Percentiles rank a stretch among this genome's conserved stretches.
Conservation (phyloP, 2,797 vertebrate genomes). For the Streptopelia turtur region DNA sequence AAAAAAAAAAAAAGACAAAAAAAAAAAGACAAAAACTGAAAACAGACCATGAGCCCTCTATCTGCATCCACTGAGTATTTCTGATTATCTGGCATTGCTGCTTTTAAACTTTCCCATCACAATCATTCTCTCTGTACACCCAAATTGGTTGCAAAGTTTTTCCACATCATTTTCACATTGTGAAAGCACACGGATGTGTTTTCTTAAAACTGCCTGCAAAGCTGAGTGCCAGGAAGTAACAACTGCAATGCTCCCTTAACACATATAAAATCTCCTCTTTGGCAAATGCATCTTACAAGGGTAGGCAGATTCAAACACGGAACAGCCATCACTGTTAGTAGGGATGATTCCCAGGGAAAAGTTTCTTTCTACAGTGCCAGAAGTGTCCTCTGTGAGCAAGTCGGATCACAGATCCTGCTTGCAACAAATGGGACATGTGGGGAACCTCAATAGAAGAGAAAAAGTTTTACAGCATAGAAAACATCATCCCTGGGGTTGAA, state of each 20-base stretch:
- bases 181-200: not conserved
- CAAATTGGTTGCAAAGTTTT: conserved; percentile 27
- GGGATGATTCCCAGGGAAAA: conserved; percentile 26
- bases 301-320: not conserved
- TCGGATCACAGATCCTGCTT: not conserved
- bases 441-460: not conserved
- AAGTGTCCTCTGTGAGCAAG: not conserved
- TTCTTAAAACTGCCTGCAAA: conserved; percentile 37
- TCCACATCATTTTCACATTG: not conserved
- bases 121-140: not conserved
- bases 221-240: conserved; percentile 35
- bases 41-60: not conserved
- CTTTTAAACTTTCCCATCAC: conserved; percentile 3
- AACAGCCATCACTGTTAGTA: not conserved
- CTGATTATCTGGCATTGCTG: not conserved
- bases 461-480: conserved; percentile 24
- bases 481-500: not conserved
- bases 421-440: not conserved
- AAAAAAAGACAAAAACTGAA: not conserved
- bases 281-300: conserved; percentile 42
- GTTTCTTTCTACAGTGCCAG: not conserved
- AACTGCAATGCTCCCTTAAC: not conserved
- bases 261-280: conserved; percentile 37
- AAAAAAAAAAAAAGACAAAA: not conserved
- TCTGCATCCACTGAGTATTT: not conserved